Percentiles rank a stretch among this genome's conserved stretches.
phyloP scores from a whole-genome alignment of 2,888 invertebrate species.

The Nineta flava region DNA sequence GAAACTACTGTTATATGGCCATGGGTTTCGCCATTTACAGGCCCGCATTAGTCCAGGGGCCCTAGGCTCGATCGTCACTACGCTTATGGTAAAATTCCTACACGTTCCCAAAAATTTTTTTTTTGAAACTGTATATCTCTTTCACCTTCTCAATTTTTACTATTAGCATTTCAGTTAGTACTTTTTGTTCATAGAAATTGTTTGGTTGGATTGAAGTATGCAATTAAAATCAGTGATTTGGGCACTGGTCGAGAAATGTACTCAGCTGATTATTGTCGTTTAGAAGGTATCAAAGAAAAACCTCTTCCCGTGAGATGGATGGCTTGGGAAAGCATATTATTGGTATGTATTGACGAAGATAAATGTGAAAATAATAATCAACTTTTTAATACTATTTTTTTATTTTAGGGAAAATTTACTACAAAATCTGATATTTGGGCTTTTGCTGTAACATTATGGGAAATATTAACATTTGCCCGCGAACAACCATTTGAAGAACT shows the following conservation, averaged over 20 bases:
- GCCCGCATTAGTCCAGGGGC: too few relatives aligned
- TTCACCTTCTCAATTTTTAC: too few relatives aligned
- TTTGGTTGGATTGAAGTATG: slow-evolving; percentile 57
- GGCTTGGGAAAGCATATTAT: slow-evolving; percentile 70
- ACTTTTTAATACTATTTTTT: slow-evolving; percentile 6
- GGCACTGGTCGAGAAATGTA: slow-evolving; percentile 56
- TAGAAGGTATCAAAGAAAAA: slow-evolving; percentile 45
- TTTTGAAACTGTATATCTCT: too few relatives aligned
- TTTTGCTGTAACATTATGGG: slow-evolving; percentile 77
- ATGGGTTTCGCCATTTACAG: too few relatives aligned
- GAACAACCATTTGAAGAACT: slow-evolving; percentile 70
- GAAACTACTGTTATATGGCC: too few relatives aligned
- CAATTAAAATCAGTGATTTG: slow-evolving; percentile 59
- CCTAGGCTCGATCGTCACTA: too few relatives aligned
- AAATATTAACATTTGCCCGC: slow-evolving; percentile 66
- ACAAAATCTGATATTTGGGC: slow-evolving; percentile 81
- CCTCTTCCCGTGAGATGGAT: slow-evolving; percentile 72
- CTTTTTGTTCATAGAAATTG: slow-evolving; percentile 47
- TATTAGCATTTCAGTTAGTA: too few relatives aligned
- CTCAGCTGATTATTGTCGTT: slow-evolving; percentile 60
- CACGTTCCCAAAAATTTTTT: too few relatives aligned
- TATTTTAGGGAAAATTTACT: slow-evolving; percentile 57
- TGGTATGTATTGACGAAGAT: slow-evolving; percentile 49
- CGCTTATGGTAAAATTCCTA: too few relatives aligned
- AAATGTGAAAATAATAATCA: slow-evolving; percentile 1